Evolutionary conservation across 2,888 invertebrate genomes (phyloP), one percentile per base, ranked within the genome.

Genomic region (Clusia tigrina): DNA sequence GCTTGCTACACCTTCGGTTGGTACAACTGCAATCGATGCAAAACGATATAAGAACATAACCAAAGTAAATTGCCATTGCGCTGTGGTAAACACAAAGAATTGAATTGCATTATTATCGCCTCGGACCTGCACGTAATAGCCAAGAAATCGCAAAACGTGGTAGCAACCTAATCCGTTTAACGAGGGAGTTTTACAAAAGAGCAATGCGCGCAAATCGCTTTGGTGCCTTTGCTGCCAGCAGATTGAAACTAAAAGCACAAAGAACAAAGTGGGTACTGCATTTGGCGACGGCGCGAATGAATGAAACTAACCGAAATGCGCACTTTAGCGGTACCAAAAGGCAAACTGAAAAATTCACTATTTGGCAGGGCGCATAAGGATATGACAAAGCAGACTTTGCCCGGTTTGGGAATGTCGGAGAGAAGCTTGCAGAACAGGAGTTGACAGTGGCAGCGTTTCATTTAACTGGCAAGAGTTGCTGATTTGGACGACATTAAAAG

Each of bases 121-220:
- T 79, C 74, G 62, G 58, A 62, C n/a, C n/a, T n/a, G n/a, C n/a
- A n/a, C n/a, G n/a, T 25, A 42, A n/a, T 42, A 38, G n/a, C 42
- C 23, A 15, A 22, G 23, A 18, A 26, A 15, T 22, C 56, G 12
- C 54, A 54, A 17, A 26, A 37, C 74, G 74, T 75, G 76, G 76
- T 73, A 70, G 63, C 67, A 68, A 67, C 68, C 70, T 73, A 81
- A 81, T 79, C 78, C 76, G 80, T 79, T 78, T 81, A 81, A 82
- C 82, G 82, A 81, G 81, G 81, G 81, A 81, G 81, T 79, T 76
- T 74, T 73, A 74, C 74, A 78, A 76, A 78, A 79, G 76, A 77
- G 72, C n/a, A n/a, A n/a, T n/a, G n/a, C 71, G 74, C 66, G 64
- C 61, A 20, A 42, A 56, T 32, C 32, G 12, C 32, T 32, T 32